Evolutionary conservation across 1,140 invertebrate genomes (phyloP), one percentile per base, ranked within the genome.

Genomic region (Drosophila nigromelanica): DNA sequence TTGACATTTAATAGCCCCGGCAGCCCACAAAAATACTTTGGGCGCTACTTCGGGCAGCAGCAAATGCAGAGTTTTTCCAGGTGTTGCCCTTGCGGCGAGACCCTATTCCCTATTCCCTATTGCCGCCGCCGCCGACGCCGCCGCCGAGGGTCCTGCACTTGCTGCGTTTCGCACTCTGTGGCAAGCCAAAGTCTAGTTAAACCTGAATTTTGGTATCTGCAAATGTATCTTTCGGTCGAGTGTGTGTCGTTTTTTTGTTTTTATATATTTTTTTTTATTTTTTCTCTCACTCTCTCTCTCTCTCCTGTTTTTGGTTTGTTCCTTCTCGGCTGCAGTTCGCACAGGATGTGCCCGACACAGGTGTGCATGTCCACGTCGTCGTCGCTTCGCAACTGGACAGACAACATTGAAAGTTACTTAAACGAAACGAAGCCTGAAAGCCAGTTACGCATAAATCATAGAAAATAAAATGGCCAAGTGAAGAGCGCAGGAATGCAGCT

Each of bases 1-100:
- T 90, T 90, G 87, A 90, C 87, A 90, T 87, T 90, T 90, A 90
- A 90, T 90, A 90, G 87, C 79, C 73, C 64, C 68, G 52, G 37
- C 51, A 12, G 14, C 12, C n/a, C 47, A 47, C 52, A 24, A 10
- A 59, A 66, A 66, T 66, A 66, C 63, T 66, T 47, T 67, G 51
- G 62, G 69, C 52, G 63, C 52, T 58, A 14, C 52, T 56, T 56
- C 18, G n/a, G 39, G 39, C 56, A 37, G 40, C 43, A 62, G 48
- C 45, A 48, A 59, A 42, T 76, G 56, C 47, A 14, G 54, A 21
- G 37, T 15, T n/a, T 64, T 24, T 71, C 5, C 61, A 55, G 66
- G 33, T 72, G 66, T 59, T 66, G 62, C 66, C 54, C 73, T 59
- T 56, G 60, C 50, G 50, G 78, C 78, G 52, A 60, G 63, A 74